Percentiles rank a stretch among this genome's conserved stretches.
phyloP scores from a whole-genome alignment of 2,888 invertebrate species.

The Tipula unca region DNA sequence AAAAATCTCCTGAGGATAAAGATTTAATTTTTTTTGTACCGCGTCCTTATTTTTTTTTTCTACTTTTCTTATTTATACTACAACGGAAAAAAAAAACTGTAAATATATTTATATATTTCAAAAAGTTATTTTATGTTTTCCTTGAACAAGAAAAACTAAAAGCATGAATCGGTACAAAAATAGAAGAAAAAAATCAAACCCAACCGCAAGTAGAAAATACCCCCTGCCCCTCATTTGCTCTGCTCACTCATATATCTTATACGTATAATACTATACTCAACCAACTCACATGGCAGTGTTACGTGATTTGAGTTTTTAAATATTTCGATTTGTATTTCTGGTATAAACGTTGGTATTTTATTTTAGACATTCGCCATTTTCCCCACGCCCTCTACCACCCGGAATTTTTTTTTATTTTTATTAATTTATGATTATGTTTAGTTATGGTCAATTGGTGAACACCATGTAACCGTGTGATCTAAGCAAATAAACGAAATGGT shows the following conservation, averaged over 20 bases:
- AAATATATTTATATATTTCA: background rate
- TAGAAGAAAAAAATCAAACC: background rate
- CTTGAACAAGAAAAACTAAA: background rate
- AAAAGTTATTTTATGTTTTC: background rate
- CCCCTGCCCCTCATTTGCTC: background rate
- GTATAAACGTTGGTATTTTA: background rate
- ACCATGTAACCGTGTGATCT: too few species aligned
- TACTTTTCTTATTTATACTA: background rate
- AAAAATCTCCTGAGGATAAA: background rate
- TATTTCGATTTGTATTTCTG: background rate
- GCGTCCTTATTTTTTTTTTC: background rate
- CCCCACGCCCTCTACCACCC: background rate
- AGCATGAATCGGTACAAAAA: background rate
- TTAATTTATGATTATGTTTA: background rate
- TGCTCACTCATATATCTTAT: too few species aligned
- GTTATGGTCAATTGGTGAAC: background rate
- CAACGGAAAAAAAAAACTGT: background rate
- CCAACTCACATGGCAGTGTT: background rate
- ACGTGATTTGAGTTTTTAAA: background rate
- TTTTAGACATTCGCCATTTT: background rate
- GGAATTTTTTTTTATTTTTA: background rate
- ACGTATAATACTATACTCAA: background rate
- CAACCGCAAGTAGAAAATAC: background rate
- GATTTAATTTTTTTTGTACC: background rate
- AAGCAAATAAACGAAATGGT: background rate